Base-by-base conservation (phyloP, 2,113 vertebrate species). In the Pongo abelii region DNA sequence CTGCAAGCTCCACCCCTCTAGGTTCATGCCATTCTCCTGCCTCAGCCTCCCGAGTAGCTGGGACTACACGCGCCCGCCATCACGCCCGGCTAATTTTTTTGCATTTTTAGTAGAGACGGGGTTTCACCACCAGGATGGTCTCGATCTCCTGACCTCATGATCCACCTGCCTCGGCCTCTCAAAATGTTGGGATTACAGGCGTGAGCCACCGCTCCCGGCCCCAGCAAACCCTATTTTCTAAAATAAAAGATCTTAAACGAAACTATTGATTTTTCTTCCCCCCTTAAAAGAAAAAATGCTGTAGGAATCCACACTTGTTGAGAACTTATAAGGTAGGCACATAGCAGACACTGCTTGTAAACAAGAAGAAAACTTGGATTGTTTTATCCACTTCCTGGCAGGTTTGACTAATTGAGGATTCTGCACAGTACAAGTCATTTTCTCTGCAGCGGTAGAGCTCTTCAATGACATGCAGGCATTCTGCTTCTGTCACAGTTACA, bases 381-480 rank as follows among this genome's bases (percentile, higher is more conserved):
- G 25, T 67, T 17, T 27, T 16, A 35, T 43, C 72, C 23, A 1
- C 32, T 84, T 48, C 67, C 55, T 1, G 48, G 6, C n/a, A 43
- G 67, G 59, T 27, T 30, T 52, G 18, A 20, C 1, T 52, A 32
- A 1, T 0, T 4, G 22, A 32, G 69, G 43, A 38, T 40, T 22
- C 30, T 40, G 2, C 38, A 22, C n/a, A 27, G 25, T 9, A 3
- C n/a, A 18, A 3, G 9, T 7, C 12, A 0, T n/a, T 40, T n/a
- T 80, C 57, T 50, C 8, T 55, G 50, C 40, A 23, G 67, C 74
- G 3, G 7, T 4, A 2, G 7, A 30, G 81, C 6, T 74, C 70
- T n/a, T 22, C 3, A 40, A 50, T 38, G 3, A 5, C n/a, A 3
- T 8, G 46, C 4, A 9, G 55, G n/a, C 22, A 11, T 27, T 80